Percentiles rank a stretch among this genome's conserved stretches.
Evolutionary conservation across 2,113 vertebrate species (phyloP).

Genomic region (Gallinago undulata): DNA sequence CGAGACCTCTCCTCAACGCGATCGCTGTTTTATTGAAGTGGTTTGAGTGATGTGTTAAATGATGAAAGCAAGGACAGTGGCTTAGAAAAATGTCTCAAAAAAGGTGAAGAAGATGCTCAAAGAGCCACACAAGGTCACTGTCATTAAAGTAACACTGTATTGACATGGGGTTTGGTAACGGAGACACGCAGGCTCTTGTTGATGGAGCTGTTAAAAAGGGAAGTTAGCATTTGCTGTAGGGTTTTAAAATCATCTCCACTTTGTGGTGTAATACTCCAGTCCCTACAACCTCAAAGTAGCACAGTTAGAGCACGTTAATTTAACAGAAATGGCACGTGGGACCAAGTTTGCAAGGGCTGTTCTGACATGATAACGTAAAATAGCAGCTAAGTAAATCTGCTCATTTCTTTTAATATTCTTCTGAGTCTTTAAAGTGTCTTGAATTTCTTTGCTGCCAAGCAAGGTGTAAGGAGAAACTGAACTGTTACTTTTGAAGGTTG

Average conservation of each 20-base stretch:
- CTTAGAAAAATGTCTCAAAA: constrained; percentile 49
- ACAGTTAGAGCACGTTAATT: not conserved
- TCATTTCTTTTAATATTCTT: not conserved
- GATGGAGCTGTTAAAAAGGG: constrained; percentile 30
- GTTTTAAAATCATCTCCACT: constrained; percentile 8
- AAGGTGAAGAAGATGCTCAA: constrained; percentile 53
- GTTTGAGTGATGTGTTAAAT: constrained; percentile 75
- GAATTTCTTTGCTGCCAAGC: not conserved
- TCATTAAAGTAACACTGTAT: constrained; percentile 57
- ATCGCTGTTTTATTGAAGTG: constrained; percentile 60
- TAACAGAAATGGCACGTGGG: not conserved
- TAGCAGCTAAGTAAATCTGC: not conserved
- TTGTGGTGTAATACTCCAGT: not conserved
- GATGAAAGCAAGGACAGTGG: constrained; percentile 66
- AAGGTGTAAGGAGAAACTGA: not conserved
- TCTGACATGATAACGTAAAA: not conserved
- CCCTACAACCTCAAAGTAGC: not conserved
- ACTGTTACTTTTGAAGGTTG: not conserved
- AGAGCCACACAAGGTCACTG: constrained; percentile 51
- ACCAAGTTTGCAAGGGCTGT: not conserved
- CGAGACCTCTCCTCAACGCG: constrained; percentile 59
- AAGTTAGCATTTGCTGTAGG: constrained; percentile 1
- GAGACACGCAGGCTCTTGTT: not conserved
- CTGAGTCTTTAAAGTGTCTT: not conserved
- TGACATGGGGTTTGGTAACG: not conserved